A percentile compares a stretch with the other conserved stretches of the same genome.
Evolutionary conservation across 2,888 invertebrate genomes (phyloP).

Genomic region (Leucophora obtusa): DNA sequence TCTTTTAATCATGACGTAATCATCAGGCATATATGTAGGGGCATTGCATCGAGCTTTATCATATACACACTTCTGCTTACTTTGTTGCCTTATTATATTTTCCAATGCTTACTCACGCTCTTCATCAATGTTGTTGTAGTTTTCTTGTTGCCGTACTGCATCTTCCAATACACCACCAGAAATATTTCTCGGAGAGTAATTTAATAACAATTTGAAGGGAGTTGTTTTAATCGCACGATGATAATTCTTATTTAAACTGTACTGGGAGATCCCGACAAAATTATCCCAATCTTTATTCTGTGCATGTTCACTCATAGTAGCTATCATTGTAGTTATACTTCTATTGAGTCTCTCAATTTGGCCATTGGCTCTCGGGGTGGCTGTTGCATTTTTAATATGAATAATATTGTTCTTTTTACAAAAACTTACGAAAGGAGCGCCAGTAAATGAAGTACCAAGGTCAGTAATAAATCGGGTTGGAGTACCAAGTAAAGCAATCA

Average conservation of each 20-base stretch:
- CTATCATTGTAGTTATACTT: slow-evolving; percentile 63
- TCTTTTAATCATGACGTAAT: slow-evolving; percentile 68
- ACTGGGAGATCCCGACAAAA: slow-evolving; percentile 62
- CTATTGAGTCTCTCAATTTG: slow-evolving; percentile 68
- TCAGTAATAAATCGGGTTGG: slow-evolving; percentile 74
- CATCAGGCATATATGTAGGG: slow-evolving; percentile 56
- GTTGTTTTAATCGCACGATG: slow-evolving; percentile 51
- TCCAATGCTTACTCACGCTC: slow-evolving; percentile 9
- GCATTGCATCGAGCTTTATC: slow-evolving; percentile 39
- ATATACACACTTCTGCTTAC: slow-evolving; percentile 41
- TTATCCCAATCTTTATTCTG: slow-evolving; percentile 65
- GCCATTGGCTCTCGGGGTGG: slow-evolving; percentile 69
- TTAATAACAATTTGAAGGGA: slow-evolving; percentile 61
- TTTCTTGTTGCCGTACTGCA: slow-evolving; percentile 1
- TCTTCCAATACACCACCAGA: slow-evolving; percentile 27
- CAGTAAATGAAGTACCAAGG: slow-evolving; percentile 74
- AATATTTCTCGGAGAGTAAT: slow-evolving; percentile 48
- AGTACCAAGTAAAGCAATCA: slow-evolving; percentile 70
- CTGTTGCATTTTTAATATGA: slow-evolving; percentile 67
- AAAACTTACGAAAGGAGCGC: slow-evolving; percentile 70
- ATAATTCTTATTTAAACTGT: slow-evolving; percentile 62
- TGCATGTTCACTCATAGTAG: slow-evolving; percentile 55
- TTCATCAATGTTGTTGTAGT: slow-evolving; percentile 11
- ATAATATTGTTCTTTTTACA: slow-evolving; percentile 65
- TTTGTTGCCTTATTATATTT: slow-evolving; percentile 16